phyloP scores from a whole-genome alignment of 2,888 invertebrate species.

The Nomada flava region DNA sequence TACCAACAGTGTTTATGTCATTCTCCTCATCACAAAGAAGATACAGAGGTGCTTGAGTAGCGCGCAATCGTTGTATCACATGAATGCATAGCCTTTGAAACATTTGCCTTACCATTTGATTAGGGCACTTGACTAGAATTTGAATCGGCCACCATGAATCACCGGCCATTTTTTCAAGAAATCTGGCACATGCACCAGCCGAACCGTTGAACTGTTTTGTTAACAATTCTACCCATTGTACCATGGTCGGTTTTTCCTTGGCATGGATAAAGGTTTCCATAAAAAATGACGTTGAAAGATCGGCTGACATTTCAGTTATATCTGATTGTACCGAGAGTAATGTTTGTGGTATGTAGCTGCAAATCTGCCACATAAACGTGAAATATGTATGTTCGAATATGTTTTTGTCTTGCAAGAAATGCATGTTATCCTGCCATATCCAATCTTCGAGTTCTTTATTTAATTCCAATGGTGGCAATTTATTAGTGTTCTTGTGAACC shows the following conservation, averaged over 20 bases:
- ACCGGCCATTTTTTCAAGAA: conserved; percentile 95
- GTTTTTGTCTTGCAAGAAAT: conserved; percentile 97
- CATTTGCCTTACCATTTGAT: conserved; percentile 98
- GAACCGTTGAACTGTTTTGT: conserved; percentile 98
- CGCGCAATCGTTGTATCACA: conserved; percentile 94
- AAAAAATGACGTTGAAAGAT: conserved; percentile 96
- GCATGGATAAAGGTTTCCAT: conserved; percentile 98
- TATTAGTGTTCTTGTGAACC: conserved; percentile 67
- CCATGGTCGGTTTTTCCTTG: conserved; percentile 98
- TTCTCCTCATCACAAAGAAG: conserved; percentile 88
- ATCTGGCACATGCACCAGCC: conserved; percentile 95
- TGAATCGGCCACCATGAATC: conserved; percentile 98
- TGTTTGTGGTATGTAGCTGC: conserved; percentile 96
- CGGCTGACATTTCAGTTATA: conserved; percentile 93
- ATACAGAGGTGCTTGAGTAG: conserved; percentile 89
- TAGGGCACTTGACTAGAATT: conserved; percentile 97
- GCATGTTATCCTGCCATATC: conserved; percentile 99
- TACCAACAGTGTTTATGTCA: conserved; percentile 85
- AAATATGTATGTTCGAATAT: conserved; percentile 98
- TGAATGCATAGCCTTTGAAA: conserved; percentile 97
- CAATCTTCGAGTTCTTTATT: conserved; percentile 95
- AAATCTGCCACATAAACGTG: conserved; percentile 98
- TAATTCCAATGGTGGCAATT: conserved; percentile 85
- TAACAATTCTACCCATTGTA: conserved; percentile 97
- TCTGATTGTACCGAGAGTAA: conserved; percentile 91